A percentile compares a stretch with the other conserved stretches of the same genome.
Conservation (phyloP, 37 sponge, comb jelly and placozoan genomes). For the Oscarella lobularis region DNA sequence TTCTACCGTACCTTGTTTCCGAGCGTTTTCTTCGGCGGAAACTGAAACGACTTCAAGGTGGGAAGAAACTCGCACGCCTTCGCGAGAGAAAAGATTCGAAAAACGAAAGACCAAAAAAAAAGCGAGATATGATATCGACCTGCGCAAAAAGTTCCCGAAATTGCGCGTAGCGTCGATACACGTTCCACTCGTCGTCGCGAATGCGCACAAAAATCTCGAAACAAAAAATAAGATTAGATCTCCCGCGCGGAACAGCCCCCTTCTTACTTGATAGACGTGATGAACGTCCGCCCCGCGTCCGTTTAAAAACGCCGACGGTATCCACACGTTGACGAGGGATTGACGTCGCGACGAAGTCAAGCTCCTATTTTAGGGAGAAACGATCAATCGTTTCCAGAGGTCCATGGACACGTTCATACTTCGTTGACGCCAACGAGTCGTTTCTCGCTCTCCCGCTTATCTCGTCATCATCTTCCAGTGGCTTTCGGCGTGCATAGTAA, state of each 20-base stretch:
- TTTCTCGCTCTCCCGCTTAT: too few relatives aligned
- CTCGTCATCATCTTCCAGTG: too few relatives aligned
- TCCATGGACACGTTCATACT: too few relatives aligned
- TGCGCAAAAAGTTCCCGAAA: slow-evolving; percentile 50
- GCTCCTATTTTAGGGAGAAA: too few relatives aligned
- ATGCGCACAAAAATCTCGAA: slow-evolving; percentile 35
- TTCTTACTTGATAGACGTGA: slow-evolving; percentile 79
- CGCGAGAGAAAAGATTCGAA: too few relatives aligned
- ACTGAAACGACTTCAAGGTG: slow-evolving; percentile 33
- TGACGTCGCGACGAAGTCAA: too few relatives aligned
- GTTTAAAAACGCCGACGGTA: slow-evolving; percentile 77
- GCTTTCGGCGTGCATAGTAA: too few relatives aligned
- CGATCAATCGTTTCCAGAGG: too few relatives aligned
- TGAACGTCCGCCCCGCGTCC: slow-evolving; percentile 51
- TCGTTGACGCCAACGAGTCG: too few relatives aligned
- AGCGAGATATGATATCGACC: not conserved
- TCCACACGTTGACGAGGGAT: slow-evolving; percentile 63
- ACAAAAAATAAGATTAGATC: not conserved
- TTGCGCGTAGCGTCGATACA: slow-evolving; percentile 85
- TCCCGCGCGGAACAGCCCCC: not conserved
- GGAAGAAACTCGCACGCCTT: slow-evolving; percentile 10
- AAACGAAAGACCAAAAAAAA: too few relatives aligned
- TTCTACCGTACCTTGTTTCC: slow-evolving; percentile 44
- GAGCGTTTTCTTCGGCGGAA: slow-evolving; percentile 80
- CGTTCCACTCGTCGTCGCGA: slow-evolving; percentile 82